Evolutionary conservation across 2,797 vertebrate species (phyloP).

Genomic region (Micropoecilia bifurca): DNA sequence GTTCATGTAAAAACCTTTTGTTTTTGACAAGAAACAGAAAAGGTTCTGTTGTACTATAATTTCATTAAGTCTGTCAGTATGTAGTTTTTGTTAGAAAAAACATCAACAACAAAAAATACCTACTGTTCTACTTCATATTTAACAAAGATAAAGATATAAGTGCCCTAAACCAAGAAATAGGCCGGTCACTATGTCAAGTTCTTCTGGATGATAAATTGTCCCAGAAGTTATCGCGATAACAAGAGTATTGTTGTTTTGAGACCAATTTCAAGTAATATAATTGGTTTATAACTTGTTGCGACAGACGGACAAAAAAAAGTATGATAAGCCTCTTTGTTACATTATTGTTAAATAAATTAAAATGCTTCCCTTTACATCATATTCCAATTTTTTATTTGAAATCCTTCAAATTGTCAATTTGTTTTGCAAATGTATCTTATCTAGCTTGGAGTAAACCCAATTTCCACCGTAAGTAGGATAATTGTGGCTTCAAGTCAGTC

Average conservation of each 20-base stretch:
- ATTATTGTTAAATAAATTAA: background rate
- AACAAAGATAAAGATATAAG: background rate
- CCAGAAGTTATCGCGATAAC: no score
- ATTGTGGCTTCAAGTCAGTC: constrained; percentile 18
- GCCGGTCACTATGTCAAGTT: no score
- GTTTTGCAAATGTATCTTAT: background rate
- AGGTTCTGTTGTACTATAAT: background rate
- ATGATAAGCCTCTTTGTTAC: background rate
- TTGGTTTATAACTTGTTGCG: no score
- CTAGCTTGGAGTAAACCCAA: background rate
- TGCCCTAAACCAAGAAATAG: background rate
- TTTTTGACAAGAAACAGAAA: background rate
- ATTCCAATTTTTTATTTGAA: background rate
- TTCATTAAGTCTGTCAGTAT: background rate
- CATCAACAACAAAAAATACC: background rate
- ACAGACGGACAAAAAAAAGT: background rate
- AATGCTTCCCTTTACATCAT: background rate
- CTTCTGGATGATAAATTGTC: no score
- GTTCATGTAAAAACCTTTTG: background rate
- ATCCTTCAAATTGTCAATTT: background rate
- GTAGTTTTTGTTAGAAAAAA: background rate
- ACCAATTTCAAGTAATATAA: no score
- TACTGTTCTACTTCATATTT: background rate
- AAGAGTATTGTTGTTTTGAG: no score
- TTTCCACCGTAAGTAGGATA: background rate